Evolutionary conservation across 2,797 vertebrate genomes (phyloP).

Genomic region (Lagocephalus sceleratus): DNA sequence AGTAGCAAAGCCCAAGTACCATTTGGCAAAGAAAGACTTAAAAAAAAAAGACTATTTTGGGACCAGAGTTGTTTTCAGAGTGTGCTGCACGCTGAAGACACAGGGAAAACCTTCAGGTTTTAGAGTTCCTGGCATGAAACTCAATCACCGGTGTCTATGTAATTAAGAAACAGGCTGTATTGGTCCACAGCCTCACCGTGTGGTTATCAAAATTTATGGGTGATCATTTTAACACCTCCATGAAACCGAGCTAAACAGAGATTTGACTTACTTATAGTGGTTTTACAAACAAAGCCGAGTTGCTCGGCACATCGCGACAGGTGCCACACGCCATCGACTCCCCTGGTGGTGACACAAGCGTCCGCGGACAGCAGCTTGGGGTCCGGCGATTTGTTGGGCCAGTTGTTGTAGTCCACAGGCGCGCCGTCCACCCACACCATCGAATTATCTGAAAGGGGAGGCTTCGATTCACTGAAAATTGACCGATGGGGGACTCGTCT

Average conservation of each 20-base stretch:
- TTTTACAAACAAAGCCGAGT: constrained; percentile 89
- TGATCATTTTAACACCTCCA: neutral
- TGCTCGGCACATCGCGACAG: constrained; percentile 77
- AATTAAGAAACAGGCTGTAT: no score
- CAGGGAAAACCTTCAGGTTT: no score
- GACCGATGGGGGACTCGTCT: neutral
- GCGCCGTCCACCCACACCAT: constrained; percentile 84
- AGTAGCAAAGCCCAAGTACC: no score
- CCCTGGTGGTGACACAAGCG: constrained; percentile 77
- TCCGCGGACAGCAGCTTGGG: constrained; percentile 66
- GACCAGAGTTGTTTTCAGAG: no score
- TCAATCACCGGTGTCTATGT: no score
- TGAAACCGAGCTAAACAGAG: neutral
- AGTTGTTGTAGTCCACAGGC: constrained; percentile 82
- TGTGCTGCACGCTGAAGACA: no score
- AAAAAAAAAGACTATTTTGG: no score
- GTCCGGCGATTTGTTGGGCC: constrained; percentile 80
- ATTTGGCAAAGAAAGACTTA: no score
- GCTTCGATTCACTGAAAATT: neutral
- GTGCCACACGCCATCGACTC: constrained; percentile 82
- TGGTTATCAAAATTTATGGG: no score
- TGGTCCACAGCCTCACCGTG: no score
- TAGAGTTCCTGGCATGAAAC: no score
- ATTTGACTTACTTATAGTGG: constrained; percentile 71
- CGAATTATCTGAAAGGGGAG: constrained; percentile 74